Evolutionary conservation across 2,888 invertebrate species (phyloP).

Genomic region (Spisula solida): DNA sequence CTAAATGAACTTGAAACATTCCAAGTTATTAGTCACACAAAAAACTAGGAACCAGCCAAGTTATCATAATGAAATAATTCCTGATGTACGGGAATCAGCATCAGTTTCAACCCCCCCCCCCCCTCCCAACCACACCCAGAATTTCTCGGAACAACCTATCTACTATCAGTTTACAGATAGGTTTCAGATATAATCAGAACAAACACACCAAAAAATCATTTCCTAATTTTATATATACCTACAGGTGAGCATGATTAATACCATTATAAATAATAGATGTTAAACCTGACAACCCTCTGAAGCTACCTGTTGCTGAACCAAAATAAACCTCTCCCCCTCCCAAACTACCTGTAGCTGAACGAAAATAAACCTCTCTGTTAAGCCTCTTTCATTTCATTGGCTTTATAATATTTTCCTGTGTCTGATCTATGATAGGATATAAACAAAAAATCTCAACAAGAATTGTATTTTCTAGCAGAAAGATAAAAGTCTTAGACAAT

Average conservation of each 20-base stretch:
- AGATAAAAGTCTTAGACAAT: constrained; percentile 58
- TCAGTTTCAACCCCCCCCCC: not conserved
- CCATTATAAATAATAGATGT: constrained; percentile 6
- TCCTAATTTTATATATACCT: constrained; percentile 35
- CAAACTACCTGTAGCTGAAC: constrained; percentile 23
- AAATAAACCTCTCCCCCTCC: constrained; percentile 1
- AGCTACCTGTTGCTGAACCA: constrained; percentile 25
- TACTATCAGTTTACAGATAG: not conserved
- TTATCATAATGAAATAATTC: not conserved
- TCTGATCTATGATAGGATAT: constrained; percentile 7
- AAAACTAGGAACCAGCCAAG: not conserved
- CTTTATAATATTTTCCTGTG: constrained; percentile 3
- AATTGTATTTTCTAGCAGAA: constrained; percentile 41
- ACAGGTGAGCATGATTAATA: constrained; percentile 30
- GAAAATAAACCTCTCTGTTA: constrained; percentile 3
- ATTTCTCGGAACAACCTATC: constrained; percentile 28
- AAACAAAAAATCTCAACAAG: constrained; percentile 13
- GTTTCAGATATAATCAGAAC: constrained; percentile 28
- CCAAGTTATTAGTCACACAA: not conserved
- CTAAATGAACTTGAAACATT: not conserved
- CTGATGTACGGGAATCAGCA: constrained; percentile 18
- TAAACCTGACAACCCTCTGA: constrained; percentile 6
- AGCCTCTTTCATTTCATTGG: not conserved
- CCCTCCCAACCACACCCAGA: not conserved
- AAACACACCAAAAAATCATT: constrained; percentile 31